A percentile compares a stretch with the other conserved stretches of the same genome.
These are phyloP conservation scores for Brachionus manjavacas DNA, from an alignment of 1,140 invertebrate genomes.

Conservation along the genomic window DNA sequence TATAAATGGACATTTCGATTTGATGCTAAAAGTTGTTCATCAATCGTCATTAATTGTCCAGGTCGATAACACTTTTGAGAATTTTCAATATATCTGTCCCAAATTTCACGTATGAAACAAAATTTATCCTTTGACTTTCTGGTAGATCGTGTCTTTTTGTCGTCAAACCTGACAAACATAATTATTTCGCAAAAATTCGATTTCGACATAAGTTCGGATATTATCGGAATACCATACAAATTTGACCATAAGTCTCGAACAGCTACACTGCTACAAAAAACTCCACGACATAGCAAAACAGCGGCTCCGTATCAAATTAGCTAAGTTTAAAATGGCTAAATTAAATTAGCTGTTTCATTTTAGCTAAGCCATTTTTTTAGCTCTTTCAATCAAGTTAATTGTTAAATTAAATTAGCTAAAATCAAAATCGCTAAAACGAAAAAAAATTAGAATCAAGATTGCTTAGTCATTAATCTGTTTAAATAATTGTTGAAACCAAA, in stretches of 20 bases:
- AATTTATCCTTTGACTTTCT: slow-evolving; percentile 39
- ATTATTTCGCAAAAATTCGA: slow-evolving; percentile 9
- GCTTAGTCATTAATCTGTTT: no score
- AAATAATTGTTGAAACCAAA: no score
- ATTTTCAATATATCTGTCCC: slow-evolving; percentile 44
- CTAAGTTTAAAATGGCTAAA: no score
- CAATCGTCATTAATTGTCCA: slow-evolving; percentile 26
- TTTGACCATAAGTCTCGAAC: background rate
- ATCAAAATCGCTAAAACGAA: no score
- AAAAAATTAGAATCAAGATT: no score
- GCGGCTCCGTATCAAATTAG: no score
- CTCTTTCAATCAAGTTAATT: no score
- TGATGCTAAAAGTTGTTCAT: slow-evolving; percentile 44
- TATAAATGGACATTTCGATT: slow-evolving; percentile 40
- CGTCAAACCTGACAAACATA: slow-evolving; percentile 42
- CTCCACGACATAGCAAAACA: background rate
- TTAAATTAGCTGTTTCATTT: no score
- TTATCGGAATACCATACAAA: background rate
- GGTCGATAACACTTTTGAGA: slow-evolving; percentile 42
- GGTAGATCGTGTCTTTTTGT: background rate
- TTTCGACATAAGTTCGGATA: slow-evolving; percentile 19
- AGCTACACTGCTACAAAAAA: background rate
- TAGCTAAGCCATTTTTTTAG: no score
- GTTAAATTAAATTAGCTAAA: no score
- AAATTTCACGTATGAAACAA: slow-evolving; percentile 42